Percentiles rank a stretch among this genome's conserved stretches.
Evolutionary conservation across 2,113 vertebrate species (phyloP).

Genomic region (human (Homo sapiens)): GRCh38 chr19:2401501-2402000

Average conservation of each 20-base stretch:
- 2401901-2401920: not conserved
- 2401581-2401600: rapidly evolving
- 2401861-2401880: not conserved
- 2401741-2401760: no score
- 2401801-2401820: no score
- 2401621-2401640: no score
- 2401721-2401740: no score
- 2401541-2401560: rapidly evolving
- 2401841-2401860: no score
- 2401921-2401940: rapidly evolving
- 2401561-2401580: not conserved
- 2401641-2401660: no score
- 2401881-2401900: rapidly evolving
- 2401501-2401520: not conserved
- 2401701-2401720: no score
- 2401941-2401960: not conserved
- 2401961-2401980: constrained; percentile 83
- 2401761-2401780: no score
- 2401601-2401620: no score
- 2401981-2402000: constrained; percentile 79
- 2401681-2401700: no score
- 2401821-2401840: no score
- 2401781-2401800: no score
- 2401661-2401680: rapidly evolving
- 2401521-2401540: not conserved